phyloP scores from a whole-genome alignment of 2,888 invertebrate genomes.

The Orthosia incerta region DNA sequence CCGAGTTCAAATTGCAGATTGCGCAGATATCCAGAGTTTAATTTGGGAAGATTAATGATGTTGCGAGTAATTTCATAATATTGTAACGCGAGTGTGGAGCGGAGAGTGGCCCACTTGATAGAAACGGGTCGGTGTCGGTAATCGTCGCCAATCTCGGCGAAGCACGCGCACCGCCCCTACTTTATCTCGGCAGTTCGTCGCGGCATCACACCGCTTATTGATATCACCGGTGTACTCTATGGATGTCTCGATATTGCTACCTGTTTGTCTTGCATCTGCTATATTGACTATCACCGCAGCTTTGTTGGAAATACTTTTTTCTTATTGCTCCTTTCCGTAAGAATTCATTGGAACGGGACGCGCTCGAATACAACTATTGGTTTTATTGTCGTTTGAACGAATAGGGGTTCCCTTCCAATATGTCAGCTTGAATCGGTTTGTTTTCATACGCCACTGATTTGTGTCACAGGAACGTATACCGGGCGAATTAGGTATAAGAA shows the following conservation, averaged over 20 bases:
- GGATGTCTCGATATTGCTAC: conserved; percentile 81
- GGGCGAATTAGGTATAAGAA: conserved; percentile 62
- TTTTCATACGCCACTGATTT: conserved; percentile 74
- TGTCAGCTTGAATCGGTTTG: conserved; percentile 71
- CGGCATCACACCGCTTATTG: conserved; percentile 77
- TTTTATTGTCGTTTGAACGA: conserved; percentile 75
- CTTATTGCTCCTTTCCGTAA: conserved; percentile 78
- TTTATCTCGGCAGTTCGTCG: conserved; percentile 72
- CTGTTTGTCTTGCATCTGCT: conserved; percentile 83
- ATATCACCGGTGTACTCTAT: conserved; percentile 79
- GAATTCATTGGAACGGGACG: conserved; percentile 75
- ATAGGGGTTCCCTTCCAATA: conserved; percentile 72
- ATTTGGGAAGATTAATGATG: conserved; percentile 64
- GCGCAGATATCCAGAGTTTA: conserved; percentile 46
- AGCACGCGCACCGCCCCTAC: conserved; percentile 77
- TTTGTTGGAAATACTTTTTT: conserved; percentile 76
- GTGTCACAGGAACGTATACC: conserved; percentile 61
- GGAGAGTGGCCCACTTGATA: conserved; percentile 59
- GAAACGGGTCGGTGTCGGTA: conserved; percentile 76
- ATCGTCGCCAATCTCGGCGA: conserved; percentile 76
- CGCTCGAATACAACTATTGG: conserved; percentile 76
- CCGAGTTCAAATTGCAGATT: conserved; percentile 45
- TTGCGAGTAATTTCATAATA: conserved; percentile 53
- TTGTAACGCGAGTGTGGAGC: conserved; percentile 34
- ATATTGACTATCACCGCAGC: conserved; percentile 78